A percentile compares a stretch with the other conserved stretches of the same genome.
Evolutionary conservation across 2,888 invertebrate species (phyloP).

Genomic region (Drosophila rellima): DNA sequence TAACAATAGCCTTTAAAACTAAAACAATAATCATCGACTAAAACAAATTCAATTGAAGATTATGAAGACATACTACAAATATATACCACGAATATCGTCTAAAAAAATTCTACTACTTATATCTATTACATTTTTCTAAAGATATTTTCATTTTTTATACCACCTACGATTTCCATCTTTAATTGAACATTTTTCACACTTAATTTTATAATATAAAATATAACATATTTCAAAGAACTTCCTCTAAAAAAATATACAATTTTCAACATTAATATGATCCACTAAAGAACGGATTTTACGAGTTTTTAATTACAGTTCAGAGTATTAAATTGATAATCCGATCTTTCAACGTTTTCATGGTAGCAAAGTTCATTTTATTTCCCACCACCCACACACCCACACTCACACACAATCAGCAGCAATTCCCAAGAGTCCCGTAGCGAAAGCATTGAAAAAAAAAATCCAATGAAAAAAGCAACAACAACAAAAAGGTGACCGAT

Average conservation of each 20-base stretch:
- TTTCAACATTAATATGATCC: neutral
- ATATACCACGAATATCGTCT: neutral
- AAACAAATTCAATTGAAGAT: no score
- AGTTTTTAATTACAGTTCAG: constrained; percentile 13
- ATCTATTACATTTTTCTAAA: neutral
- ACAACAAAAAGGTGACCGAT: constrained; percentile 48
- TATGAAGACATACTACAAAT: neutral
- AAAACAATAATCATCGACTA: no score
- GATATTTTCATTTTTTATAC: neutral
- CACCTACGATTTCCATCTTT: neutral
- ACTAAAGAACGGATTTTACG: constrained; percentile 3
- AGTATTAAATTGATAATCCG: constrained; percentile 21
- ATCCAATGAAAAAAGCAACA: constrained; percentile 38
- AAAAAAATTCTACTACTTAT: neutral
- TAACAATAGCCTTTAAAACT: no score
- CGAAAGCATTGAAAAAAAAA: constrained; percentile 41
- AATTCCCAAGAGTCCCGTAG: constrained; percentile 41
- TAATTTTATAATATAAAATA: neutral
- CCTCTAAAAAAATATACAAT: neutral
- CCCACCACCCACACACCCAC: constrained; percentile 15
- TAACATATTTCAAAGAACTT: neutral
- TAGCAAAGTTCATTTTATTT: constrained; percentile 12
- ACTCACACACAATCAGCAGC: constrained; percentile 6
- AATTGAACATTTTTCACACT: neutral
- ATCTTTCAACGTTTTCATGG: constrained; percentile 17